Evolutionary conservation across 2,113 vertebrate genomes (phyloP).

Genomic region (Gobiocypris rarus): DNA sequence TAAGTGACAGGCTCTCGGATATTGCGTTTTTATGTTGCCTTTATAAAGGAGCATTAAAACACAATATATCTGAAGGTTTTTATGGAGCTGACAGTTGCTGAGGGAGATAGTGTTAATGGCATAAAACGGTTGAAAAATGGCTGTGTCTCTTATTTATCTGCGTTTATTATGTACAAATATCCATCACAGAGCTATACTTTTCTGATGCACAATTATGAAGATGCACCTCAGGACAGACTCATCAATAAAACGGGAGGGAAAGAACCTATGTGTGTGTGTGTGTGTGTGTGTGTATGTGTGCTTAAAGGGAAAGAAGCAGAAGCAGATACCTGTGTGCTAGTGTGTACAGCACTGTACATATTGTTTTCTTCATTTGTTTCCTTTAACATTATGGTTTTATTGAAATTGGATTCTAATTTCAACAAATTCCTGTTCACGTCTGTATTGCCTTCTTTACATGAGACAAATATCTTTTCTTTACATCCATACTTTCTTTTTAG

Average conservation of each 20-base stretch:
- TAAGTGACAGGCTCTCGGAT: slow-evolving; percentile 79
- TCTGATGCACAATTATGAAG: slow-evolving; percentile 77
- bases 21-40: slow-evolving; percentile 84
- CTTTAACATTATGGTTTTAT: slow-evolving; percentile 12
- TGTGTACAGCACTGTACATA: slow-evolving; percentile 17
- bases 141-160: slow-evolving; percentile 68
- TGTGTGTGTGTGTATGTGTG: slow-evolving; percentile 24
- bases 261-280: slow-evolving; percentile 22
- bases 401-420: slow-evolving; percentile 12
- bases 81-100: slow-evolving; percentile 77
- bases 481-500: background rate
- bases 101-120: slow-evolving; percentile 76
- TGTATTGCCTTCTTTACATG: background rate
- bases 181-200: slow-evolving; percentile 73
- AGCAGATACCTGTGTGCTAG: background rate
- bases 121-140: slow-evolving; percentile 78
- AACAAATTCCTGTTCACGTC: slow-evolving; percentile 80
- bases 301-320: background rate
- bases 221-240: slow-evolving; percentile 70
- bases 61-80: slow-evolving; percentile 80
- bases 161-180: slow-evolving; percentile 75
- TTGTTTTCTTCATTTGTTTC: slow-evolving; percentile 19
- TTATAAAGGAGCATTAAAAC: slow-evolving; percentile 83
- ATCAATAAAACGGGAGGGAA: slow-evolving; percentile 65
- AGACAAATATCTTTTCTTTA: background rate